Evolutionary conservation across 2,113 vertebrate species (phyloP).

Genomic region (Megalops atlanticus): DNA sequence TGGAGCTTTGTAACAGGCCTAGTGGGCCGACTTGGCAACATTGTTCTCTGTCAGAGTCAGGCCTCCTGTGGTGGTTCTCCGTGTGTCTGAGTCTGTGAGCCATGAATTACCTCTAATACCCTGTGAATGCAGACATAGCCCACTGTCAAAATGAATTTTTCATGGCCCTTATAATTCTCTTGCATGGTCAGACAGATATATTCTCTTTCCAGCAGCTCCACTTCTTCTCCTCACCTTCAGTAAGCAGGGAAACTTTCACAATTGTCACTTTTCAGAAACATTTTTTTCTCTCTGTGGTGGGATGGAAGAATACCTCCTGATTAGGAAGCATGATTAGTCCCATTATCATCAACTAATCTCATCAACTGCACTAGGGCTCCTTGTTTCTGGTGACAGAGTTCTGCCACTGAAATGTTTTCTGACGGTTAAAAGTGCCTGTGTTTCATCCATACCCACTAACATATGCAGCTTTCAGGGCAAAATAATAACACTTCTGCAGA

Average conservation of each 20-base stretch:
- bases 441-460: neutral
- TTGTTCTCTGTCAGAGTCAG: neutral
- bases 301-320: neutral
- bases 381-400: neutral
- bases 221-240: neutral
- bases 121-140: neutral
- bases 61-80: neutral
- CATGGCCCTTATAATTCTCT: neutral
- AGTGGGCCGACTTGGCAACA: neutral
- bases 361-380: neutral
- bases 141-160: neutral
- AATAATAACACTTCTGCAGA: slow-evolving; percentile 15
- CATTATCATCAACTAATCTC: neutral
- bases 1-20: neutral
- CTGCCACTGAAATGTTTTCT: neutral
- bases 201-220: neutral
- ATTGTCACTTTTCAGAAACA: neutral
- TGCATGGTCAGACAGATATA: neutral
- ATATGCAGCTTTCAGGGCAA: neutral
- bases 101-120: neutral
- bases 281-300: neutral
- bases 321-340: neutral
- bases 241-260: neutral
- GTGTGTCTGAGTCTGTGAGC: neutral
- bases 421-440: neutral